Evolutionary conservation across 2,113 vertebrate genomes (phyloP).

Genomic region (Pan paniscus): DNA sequence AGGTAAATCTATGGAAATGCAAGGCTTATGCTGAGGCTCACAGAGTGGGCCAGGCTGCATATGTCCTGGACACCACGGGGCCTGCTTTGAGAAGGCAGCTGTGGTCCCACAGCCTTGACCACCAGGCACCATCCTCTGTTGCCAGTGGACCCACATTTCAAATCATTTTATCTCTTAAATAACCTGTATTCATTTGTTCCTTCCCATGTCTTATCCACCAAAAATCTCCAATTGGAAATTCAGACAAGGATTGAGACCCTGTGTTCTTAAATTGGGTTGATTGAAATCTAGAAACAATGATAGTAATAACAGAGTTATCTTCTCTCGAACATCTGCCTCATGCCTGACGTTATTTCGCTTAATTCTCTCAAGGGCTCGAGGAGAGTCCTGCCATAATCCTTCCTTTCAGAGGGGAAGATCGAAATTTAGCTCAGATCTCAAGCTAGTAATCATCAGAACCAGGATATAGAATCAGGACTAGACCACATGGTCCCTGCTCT

Average conservation of each 20-base stretch:
- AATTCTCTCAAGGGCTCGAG: neutral
- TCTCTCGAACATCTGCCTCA: neutral
- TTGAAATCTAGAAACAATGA: neutral
- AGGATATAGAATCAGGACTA: neutral
- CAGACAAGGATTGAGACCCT: neutral
- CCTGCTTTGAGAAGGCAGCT: neutral
- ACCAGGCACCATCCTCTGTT: neutral
- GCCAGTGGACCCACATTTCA: neutral
- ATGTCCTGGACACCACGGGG: neutral
- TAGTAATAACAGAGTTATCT: neutral
- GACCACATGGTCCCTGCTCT: neutral
- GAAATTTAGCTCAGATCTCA: neutral
- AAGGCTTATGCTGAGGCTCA: neutral
- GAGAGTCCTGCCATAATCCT: neutral
- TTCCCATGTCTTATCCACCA: neutral
- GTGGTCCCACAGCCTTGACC: neutral
- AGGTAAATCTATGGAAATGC: neutral
- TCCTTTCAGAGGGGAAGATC: constrained; percentile 14
- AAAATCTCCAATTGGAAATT: neutral
- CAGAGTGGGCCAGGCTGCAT: neutral
- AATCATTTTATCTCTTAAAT: neutral
- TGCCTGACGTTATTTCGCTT: neutral
- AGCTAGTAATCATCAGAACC: neutral
- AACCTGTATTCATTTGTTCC: neutral
- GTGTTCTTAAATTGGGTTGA: neutral